These are phyloP conservation scores for Eurois occulta DNA, from an alignment of 2,888 invertebrate species.

Conservation along the genomic window DNA sequence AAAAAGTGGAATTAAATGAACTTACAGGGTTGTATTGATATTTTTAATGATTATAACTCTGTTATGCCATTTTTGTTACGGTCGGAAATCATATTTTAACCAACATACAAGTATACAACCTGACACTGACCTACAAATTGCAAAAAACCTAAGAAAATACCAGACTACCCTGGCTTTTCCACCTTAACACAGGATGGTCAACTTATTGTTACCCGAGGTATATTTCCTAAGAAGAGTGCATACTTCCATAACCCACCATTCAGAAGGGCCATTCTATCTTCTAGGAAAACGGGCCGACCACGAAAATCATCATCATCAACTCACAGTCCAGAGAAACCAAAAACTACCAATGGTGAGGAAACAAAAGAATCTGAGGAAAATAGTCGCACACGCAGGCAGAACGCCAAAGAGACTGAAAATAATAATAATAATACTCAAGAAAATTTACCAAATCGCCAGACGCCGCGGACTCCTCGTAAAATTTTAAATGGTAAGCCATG, in stretches of 20 bases:
- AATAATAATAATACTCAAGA: slow-evolving; percentile 29
- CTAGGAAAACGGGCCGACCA: slow-evolving; percentile 54
- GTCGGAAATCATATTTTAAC: neutral
- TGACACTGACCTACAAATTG: neutral
- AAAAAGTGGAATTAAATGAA: neutral
- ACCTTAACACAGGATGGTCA: neutral
- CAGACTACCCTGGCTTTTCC: neutral
- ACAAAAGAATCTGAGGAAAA: slow-evolving; percentile 26
- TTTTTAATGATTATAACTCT: too few relatives aligned
- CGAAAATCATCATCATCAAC: slow-evolving; percentile 55
- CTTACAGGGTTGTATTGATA: too few relatives aligned
- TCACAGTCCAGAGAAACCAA: slow-evolving; percentile 45
- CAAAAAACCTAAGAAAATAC: neutral
- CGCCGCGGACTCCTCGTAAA: slow-evolving; percentile 40
- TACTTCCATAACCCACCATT: neutral
- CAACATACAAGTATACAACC: neutral
- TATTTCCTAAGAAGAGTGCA: neutral
- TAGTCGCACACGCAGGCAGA: slow-evolving; percentile 15
- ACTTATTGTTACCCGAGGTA: neutral
- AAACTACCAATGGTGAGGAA: slow-evolving; percentile 34
- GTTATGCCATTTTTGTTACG: too few relatives aligned
- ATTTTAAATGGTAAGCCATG: slow-evolving; percentile 52
- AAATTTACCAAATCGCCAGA: slow-evolving; percentile 33
- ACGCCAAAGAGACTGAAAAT: slow-evolving; percentile 38
- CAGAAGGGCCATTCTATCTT: slow-evolving; percentile 11